Conservation (phyloP, 2,888 invertebrate species). For the Agrilus biguttatus region DNA sequence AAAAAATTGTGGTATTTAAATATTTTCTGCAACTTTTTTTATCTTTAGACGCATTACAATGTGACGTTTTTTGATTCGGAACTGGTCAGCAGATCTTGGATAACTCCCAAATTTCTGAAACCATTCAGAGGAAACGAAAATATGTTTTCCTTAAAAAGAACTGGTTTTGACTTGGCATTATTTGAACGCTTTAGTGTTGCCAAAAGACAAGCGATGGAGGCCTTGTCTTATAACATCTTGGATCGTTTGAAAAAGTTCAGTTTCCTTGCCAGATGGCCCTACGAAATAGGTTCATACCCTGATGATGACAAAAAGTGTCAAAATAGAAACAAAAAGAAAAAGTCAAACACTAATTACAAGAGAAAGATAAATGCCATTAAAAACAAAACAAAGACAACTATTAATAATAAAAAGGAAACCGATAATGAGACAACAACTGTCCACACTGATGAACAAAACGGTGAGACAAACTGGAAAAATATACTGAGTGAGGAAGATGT, state of each 20-base stretch:
- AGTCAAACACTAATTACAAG: no score
- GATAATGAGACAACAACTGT: no score
- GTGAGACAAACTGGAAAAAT: no score
- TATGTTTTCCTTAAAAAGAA: conserved; percentile 16
- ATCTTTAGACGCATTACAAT: conserved; percentile 37
- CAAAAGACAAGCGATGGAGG: conserved; percentile 31
- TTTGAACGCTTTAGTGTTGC: conserved; percentile 27
- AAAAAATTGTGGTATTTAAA: neutral
- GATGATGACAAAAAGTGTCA: neutral
- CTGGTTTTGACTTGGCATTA: conserved; percentile 24
- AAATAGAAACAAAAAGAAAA: neutral
- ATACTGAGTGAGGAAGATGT: no score
- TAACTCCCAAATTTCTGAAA: conserved; percentile 27
- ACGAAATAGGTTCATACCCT: conserved; percentile 19
- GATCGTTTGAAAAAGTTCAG: conserved; percentile 33
- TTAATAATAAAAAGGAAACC: no score
- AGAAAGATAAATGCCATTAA: no score
- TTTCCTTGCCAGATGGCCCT: conserved; percentile 33
- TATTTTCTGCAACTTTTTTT: neutral
- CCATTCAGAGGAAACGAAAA: conserved; percentile 20
- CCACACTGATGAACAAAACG: no score
- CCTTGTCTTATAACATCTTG: conserved; percentile 19
- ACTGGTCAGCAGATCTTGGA: conserved; percentile 35
- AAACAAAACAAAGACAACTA: no score
- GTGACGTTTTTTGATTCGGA: conserved; percentile 38